phyloP scores from a whole-genome alignment of 1,140 invertebrate species.

The Leptestheria dahalacensis region DNA sequence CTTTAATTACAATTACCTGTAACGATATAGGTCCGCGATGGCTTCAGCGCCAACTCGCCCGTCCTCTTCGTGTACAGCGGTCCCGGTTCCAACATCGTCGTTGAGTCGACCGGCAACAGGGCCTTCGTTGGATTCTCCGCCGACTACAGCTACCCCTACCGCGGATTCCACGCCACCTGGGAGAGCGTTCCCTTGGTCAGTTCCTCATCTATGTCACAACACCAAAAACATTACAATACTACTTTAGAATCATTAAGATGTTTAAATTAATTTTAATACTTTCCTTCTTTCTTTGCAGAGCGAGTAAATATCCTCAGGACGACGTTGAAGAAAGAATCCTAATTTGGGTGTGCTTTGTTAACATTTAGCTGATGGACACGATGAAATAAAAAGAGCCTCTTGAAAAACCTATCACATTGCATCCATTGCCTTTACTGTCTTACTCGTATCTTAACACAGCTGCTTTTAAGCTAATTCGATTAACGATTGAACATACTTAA shows the following conservation, averaged over 20 bases:
- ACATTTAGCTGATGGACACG: too few species aligned
- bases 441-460: too few species aligned
- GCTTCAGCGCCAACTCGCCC: not conserved
- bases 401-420: too few species aligned
- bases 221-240: not conserved
- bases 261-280: not conserved
- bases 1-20: too few species aligned
- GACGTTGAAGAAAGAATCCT: too few species aligned
- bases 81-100: not conserved
- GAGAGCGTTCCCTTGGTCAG: not conserved
- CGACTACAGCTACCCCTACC: not conserved
- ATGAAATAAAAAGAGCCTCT: too few species aligned
- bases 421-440: too few species aligned
- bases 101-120: not conserved
- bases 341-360: too few species aligned
- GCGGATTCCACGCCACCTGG: not conserved
- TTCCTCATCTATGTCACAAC: not conserved
- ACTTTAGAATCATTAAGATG: too few species aligned
- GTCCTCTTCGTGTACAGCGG: not conserved
- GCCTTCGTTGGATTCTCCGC: not conserved
- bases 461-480: too few species aligned
- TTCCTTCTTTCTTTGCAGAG: not conserved
- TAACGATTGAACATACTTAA: not conserved
- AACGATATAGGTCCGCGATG: not conserved
- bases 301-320: too few species aligned